Evolutionary conservation across 2,888 invertebrate species (phyloP).

Genomic region (Zelleria hepariella): DNA sequence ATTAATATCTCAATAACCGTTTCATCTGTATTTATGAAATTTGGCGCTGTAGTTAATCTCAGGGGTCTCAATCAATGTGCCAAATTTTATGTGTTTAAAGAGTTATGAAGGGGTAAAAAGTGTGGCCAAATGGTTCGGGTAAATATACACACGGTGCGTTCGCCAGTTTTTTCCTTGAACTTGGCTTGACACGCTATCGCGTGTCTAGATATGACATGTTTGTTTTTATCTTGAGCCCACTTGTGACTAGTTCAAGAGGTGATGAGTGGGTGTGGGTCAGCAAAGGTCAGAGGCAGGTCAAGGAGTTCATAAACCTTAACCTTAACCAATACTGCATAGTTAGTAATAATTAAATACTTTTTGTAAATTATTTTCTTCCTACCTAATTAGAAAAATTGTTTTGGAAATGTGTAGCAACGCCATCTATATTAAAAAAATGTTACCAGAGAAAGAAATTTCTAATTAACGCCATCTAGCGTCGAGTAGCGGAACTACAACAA

Average conservation of each 20-base stretch:
- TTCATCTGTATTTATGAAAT: too few relatives aligned
- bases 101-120: too few relatives aligned
- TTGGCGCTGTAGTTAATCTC: too few relatives aligned
- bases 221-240: neutral
- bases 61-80: too few relatives aligned
- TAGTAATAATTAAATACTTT: neutral
- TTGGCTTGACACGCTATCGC: too few relatives aligned
- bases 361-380: too few relatives aligned
- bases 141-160: too few relatives aligned
- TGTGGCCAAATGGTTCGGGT: too few relatives aligned
- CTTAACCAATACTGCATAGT: neutral
- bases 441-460: conserved; percentile 5
- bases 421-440: conserved; percentile 17
- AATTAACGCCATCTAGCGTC: conserved; percentile 13
- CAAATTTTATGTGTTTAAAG: too few relatives aligned
- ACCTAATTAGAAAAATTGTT: too few relatives aligned
- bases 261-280: neutral
- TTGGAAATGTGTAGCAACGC: neutral
- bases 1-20: too few relatives aligned
- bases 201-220: neutral
- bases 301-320: neutral
- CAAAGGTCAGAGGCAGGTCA: neutral
- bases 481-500: conserved; percentile 22
- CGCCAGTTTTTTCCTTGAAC: too few relatives aligned
- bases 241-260: neutral